These are phyloP conservation scores for Martes martes DNA, from an alignment of 2,113 vertebrate species.

Conservation along the genomic window DNA sequence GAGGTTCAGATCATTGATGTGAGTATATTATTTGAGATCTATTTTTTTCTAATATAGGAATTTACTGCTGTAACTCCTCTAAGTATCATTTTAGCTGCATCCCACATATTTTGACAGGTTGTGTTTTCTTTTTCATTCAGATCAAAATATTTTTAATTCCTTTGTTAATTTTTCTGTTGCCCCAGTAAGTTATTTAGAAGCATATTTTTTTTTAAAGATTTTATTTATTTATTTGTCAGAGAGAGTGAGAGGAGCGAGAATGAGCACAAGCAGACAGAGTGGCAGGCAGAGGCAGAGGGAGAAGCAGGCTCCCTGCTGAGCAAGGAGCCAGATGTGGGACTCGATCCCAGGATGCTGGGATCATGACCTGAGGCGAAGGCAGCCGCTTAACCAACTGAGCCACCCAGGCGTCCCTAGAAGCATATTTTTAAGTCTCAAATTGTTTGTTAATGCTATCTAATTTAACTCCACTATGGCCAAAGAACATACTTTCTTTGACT, in stretches of 20 bases:
- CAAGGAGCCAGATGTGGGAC: no score
- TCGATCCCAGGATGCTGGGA: no score
- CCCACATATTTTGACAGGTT: background rate
- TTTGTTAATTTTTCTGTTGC: background rate
- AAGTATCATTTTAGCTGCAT: background rate
- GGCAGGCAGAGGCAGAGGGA: no score
- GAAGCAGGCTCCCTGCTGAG: no score
- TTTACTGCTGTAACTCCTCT: background rate
- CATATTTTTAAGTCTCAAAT: background rate
- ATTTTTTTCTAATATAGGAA: background rate
- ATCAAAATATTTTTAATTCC: background rate
- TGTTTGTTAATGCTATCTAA: background rate
- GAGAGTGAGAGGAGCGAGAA: no score
- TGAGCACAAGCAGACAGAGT: no score
- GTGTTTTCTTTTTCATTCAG: background rate
- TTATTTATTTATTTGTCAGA: no score
- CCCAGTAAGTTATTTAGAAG: background rate
- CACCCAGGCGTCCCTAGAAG: background rate
- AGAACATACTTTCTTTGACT: background rate
- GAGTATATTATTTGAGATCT: background rate
- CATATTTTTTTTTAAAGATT: background rate
- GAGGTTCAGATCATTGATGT: background rate
- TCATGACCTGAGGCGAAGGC: no score
- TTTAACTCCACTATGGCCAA: background rate
- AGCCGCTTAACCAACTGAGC: no score